Base-by-base conservation (phyloP, 2,888 invertebrate species). In the Ferrisia virgata region DNA sequence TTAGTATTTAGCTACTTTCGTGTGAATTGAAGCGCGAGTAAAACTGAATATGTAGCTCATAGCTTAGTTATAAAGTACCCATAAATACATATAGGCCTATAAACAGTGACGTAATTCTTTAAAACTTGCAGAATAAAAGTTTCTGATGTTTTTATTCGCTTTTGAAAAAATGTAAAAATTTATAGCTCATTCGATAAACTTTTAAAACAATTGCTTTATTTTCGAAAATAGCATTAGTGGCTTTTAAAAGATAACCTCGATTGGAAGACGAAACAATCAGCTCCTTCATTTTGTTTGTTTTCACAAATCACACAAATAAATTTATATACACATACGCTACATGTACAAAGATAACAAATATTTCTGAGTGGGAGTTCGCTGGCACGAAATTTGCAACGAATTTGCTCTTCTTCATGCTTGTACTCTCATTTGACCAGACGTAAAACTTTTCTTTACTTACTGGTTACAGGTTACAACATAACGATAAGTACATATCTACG, bases 131-230 rank as follows among this genome's bases (percentile, higher is more conserved):
- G 4, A 43, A 15, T 28, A 64, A 64, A 64, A n/a, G n/a, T n/a
- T n/a, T n/a, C n/a, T n/a, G n/a, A n/a, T n/a, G 64, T 64, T 64
- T 36, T 31, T 64, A 64, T 64, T 64, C 28, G 64, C 15, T n/a
- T 28, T 64, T 15, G 64, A 64, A 28, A 28, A 64, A 64, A 28
- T 15, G 64, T 28, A 28, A 28, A 64, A 64, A 28, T 64, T 64
- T 64, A 64, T 64, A 64, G 64, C 15, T 64, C 64, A 64, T 64
- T 64, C 64, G 64, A 64, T 25, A 64, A 64, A 64, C 64, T 64
- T 64, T 28, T 28, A 64, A 64, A 64, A 64, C 64, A 64, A 64
- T 64, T 64, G 28, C 28, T 64, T 64, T 64, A 64, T 25, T 64
- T 64, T 64, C 28, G 64, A 64, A 64, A 64, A 64, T 64, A 28